Percentiles rank a stretch among this genome's conserved stretches.
These are phyloP conservation scores for Apodemus sylvaticus DNA, from an alignment of 2,113 vertebrate genomes.

Conservation along the genomic window DNA sequence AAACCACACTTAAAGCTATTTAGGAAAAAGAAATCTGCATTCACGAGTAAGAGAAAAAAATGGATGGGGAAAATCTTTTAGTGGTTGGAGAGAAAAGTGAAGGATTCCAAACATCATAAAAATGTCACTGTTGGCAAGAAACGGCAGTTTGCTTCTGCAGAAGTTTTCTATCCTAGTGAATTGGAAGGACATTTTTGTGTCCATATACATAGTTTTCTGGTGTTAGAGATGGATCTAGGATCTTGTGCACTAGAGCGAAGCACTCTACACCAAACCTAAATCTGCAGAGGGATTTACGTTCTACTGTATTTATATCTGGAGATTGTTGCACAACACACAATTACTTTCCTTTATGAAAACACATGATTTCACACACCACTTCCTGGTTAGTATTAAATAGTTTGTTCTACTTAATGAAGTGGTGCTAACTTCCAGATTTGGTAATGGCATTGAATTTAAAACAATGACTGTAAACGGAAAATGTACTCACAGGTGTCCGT, in stretches of 20 bases:
- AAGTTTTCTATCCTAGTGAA: conserved; percentile 2
- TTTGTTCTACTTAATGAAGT: conserved; percentile 22
- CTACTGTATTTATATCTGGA: conserved; percentile 10
- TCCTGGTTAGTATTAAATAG: conserved; percentile 9
- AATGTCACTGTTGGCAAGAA: not conserved
- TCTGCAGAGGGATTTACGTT: not conserved
- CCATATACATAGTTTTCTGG: not conserved
- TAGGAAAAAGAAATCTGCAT: not conserved
- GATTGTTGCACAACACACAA: not conserved
- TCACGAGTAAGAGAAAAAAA: conserved; percentile 29
- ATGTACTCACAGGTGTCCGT: conserved; percentile 84
- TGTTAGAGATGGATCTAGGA: not conserved
- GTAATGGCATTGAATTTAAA: conserved; percentile 41
- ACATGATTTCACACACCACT: conserved; percentile 10
- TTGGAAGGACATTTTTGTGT: not conserved
- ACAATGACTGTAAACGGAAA: conserved; percentile 50
- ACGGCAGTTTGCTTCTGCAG: not conserved
- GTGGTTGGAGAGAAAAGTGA: conserved; percentile 31
- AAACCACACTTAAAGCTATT: conserved; percentile 31
- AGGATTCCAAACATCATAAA: not conserved
- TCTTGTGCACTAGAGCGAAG: not conserved
- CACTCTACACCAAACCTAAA: not conserved
- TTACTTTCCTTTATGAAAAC: conserved; percentile 5
- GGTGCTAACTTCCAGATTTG: not conserved
- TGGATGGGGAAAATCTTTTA: not conserved